A percentile compares a stretch with the other conserved stretches of the same genome.
Conservation (phyloP, 2,888 invertebrate species). For the Philopedon plagiatum region DNA sequence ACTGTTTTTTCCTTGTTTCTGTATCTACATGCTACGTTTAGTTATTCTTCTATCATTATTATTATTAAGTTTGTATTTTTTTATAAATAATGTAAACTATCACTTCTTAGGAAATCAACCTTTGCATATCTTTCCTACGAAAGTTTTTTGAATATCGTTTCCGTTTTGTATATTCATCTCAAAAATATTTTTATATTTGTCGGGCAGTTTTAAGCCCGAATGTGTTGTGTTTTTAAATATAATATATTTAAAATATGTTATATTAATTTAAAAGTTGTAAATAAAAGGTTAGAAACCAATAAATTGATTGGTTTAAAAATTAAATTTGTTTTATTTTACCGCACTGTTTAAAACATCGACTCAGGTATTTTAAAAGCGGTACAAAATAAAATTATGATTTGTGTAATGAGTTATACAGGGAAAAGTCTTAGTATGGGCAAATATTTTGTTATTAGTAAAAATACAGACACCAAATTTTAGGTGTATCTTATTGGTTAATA, state of each 20-base stretch:
- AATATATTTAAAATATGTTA: conserved; percentile 50
- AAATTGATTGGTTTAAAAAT: conserved; percentile 20
- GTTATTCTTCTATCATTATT: neutral
- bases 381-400: no score
- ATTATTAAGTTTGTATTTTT: conserved; percentile 15
- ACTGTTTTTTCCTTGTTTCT: neutral
- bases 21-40: neutral
- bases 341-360: neutral
- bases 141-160: conserved; percentile 22
- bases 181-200: conserved; percentile 46
- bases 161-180: conserved; percentile 37
- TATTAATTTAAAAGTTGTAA: conserved; percentile 41
- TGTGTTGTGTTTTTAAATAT: conserved; percentile 45
- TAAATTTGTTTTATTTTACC: neutral
- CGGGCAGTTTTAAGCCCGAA: conserved; percentile 29
- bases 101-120: conserved; percentile 15
- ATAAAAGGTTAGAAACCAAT: conserved; percentile 39
- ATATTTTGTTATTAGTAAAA: no score
- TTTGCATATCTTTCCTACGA: conserved; percentile 42
- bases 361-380: no score
- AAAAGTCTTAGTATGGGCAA: no score
- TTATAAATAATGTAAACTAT: conserved; percentile 12
- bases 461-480: no score
- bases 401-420: no score
- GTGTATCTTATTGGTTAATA: no score